Conservation (phyloP, 2,888 invertebrate species). For the Liopterus haemorrhoidalis region DNA sequence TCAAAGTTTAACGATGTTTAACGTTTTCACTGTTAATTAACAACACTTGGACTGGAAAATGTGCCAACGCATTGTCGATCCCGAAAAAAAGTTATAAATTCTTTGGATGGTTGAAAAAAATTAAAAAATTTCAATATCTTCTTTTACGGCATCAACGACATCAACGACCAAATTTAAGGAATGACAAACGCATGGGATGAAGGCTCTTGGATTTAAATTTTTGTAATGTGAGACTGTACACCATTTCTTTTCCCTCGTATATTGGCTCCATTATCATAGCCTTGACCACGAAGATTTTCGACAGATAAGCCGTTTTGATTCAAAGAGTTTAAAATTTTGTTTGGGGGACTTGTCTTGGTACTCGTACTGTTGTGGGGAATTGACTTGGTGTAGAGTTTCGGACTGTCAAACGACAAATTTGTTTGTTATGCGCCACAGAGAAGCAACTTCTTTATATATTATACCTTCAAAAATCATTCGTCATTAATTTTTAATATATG, state of each 20-base stretch:
- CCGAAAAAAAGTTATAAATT: constrained; percentile 19
- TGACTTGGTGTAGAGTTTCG: too few species aligned
- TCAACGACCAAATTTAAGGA: constrained; percentile 14
- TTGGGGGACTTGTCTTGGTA: too few species aligned
- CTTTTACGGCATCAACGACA: constrained; percentile 22
- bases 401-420: too few species aligned
- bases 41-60: constrained; percentile 4
- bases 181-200: constrained; percentile 14
- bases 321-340: constrained; percentile 11
- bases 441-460: too few species aligned
- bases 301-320: constrained; percentile 16
- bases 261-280: too few species aligned
- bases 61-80: constrained; percentile 15
- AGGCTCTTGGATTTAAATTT: constrained; percentile 21
- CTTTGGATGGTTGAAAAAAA: constrained; percentile 15
- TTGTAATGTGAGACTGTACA: constrained; percentile 12
- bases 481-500: too few species aligned
- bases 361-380: too few species aligned
- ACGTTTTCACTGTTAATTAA: constrained; percentile 5
- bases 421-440: too few species aligned
- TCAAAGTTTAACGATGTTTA: constrained; percentile 11
- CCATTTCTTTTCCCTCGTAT: constrained; percentile 12
- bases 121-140: constrained; percentile 15
- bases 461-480: too few species aligned
- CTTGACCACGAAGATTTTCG: constrained; percentile 17